Evolutionary conservation across 2,888 invertebrate genomes (phyloP), one percentile per base, ranked within the genome.

Genomic region (Homarus gammarus): DNA sequence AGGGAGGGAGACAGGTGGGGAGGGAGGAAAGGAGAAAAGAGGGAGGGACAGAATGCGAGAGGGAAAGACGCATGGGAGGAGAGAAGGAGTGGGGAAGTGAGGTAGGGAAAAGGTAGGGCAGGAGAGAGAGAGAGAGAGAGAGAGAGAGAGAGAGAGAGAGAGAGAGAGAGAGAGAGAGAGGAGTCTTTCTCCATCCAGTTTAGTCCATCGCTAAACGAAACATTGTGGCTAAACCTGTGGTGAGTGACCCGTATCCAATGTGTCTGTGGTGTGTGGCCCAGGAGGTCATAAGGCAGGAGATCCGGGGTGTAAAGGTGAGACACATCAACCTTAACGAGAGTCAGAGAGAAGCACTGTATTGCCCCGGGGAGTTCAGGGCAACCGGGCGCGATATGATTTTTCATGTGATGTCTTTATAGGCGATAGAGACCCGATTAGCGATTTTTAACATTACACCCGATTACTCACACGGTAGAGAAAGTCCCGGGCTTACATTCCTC

Each of bases 361-460:
- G 36, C 61, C 79, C 61, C 61, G 22, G 31, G 33, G 79, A 49
- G 79, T 22, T 61, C 79, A 79, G 79, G 36, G 51, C 12, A 56
- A 61, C 56, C 61, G 10, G 33, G 36, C 56, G 51, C 38, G 79
- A 79, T 79, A 61, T 33, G 44, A 83, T 83, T 83, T n/a, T n/a
- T 83, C 83, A 83, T 49, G n/a, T 72, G 70, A 72, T 33, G 44
- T 31, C 68, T 72, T 83, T 27, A 73, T 73, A 73, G 3, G 73
- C 27, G 73, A 73, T 40, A 12, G 31, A 12, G 10, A 36, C 56
- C 56, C 22, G 73, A 84, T 84, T 8, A 84, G 33, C 27, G 40
- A 38, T 72, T 75, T n/a, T 73, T 84, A 68, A 75, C 84, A 73
- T 84, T 83, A 49, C 51, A 83, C 70, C 83, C 51, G 72, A 83